Evolutionary conservation across 2,797 vertebrate species (phyloP).

Genomic region (Spea hammondii): DNA sequence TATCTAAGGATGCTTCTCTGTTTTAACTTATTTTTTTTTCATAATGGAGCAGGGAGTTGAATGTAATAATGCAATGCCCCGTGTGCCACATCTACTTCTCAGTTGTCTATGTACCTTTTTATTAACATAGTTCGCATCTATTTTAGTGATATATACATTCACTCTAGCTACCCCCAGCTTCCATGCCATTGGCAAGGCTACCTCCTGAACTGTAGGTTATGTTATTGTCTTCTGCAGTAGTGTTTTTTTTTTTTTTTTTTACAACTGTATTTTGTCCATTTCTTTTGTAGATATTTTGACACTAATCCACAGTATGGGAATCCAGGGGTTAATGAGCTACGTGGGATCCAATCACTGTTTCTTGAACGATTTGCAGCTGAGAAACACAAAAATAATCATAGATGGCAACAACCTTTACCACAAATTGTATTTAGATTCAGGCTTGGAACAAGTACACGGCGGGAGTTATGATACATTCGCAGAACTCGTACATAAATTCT

Average conservation of each 20-base stretch:
- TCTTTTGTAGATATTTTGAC: constrained; percentile 19
- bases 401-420: constrained; percentile 90
- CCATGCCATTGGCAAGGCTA: no score
- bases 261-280: neutral
- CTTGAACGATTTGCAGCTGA: constrained; percentile 76
- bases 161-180: no score
- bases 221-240: no score
- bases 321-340: constrained; percentile 81
- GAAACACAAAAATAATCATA: constrained; percentile 79
- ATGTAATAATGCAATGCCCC: no score
- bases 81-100: no score
- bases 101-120: no score
- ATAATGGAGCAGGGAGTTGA: no score
- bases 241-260: neutral
- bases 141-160: no score
- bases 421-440: constrained; percentile 76
- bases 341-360: constrained; percentile 74
- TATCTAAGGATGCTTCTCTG: no score
- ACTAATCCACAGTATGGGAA: constrained; percentile 74
- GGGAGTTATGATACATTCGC: constrained; percentile 86
- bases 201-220: no score
- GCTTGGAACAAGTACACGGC: constrained; percentile 77
- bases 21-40: no score
- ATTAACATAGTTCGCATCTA: no score
- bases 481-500: constrained; percentile 70